These are phyloP conservation scores for Poeciliopsis infans DNA, from an alignment of 2,797 vertebrate species.

Conservation along the genomic window DNA sequence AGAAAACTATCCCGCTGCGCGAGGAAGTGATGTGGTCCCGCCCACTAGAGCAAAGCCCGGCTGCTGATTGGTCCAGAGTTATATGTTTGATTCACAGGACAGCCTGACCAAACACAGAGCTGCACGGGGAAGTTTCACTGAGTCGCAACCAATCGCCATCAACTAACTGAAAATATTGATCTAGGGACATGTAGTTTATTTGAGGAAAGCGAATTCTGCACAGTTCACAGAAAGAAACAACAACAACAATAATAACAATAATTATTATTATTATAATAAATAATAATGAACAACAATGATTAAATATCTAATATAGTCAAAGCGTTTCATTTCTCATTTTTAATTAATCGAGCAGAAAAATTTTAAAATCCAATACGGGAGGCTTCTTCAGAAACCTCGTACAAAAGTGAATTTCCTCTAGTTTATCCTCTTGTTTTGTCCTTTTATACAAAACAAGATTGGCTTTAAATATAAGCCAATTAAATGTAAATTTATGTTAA, in stretches of 20 bases:
- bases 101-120: slow-evolving; percentile 20
- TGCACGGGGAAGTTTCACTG: slow-evolving; percentile 14
- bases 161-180: not conserved
- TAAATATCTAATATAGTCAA: not conserved
- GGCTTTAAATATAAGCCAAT: not conserved
- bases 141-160: slow-evolving; percentile 55
- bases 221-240: not conserved
- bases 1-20: slow-evolving; percentile 50
- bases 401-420: not conserved
- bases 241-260: not conserved
- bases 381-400: not conserved
- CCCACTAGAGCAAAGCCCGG: slow-evolving; percentile 33
- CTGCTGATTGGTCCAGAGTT: slow-evolving; percentile 45
- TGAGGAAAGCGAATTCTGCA: not conserved
- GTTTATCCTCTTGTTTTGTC: not conserved
- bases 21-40: slow-evolving; percentile 41
- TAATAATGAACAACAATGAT: not conserved
- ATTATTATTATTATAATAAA: too few species aligned
- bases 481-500: not conserved
- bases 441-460: not conserved
- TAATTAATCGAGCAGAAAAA: not conserved
- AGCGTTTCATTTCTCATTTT: not conserved
- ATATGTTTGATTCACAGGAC: slow-evolving; percentile 54
- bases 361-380: not conserved
- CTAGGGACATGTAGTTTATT: slow-evolving; percentile 56